Conservation (phyloP, 2,797 vertebrate species). For the Xiphorhynchus erythropygius region DNA sequence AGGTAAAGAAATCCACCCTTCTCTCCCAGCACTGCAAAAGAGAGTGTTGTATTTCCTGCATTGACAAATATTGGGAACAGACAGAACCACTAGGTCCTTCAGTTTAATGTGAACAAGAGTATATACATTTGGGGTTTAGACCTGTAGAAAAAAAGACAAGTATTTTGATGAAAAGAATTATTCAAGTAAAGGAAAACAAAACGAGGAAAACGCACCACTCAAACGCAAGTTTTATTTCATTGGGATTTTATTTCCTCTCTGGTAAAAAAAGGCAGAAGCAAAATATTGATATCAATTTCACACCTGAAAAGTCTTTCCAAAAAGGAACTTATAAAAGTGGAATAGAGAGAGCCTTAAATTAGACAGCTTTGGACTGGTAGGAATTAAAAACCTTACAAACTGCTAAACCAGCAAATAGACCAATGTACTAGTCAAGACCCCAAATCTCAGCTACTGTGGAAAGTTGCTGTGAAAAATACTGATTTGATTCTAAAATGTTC, state of each 20-base stretch:
- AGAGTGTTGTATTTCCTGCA: not conserved
- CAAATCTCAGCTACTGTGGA: not conserved
- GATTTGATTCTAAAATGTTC: not conserved
- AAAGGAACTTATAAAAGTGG: not conserved
- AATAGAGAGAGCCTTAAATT: not conserved
- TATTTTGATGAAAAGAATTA: not conserved
- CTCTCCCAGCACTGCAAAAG: not conserved
- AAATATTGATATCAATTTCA: not conserved
- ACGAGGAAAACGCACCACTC: not conserved
- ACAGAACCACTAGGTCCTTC: not conserved
- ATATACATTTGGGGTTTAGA: not conserved
- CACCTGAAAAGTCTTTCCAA: not conserved
- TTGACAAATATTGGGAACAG: not conserved
- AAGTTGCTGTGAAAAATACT: not conserved
- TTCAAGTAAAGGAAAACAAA: not conserved
- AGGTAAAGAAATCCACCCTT: not conserved
- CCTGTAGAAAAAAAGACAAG: not conserved
- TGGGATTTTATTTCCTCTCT: not conserved
- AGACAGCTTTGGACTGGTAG: not conserved
- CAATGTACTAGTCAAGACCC: not conserved
- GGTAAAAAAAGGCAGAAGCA: not conserved
- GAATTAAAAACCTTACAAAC: not conserved
- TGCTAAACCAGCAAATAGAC: not conserved
- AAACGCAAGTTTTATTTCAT: not conserved
- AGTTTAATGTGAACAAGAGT: not conserved